phyloP scores from a whole-genome alignment of 2,888 invertebrate species.

The Apotomis capreana region DNA sequence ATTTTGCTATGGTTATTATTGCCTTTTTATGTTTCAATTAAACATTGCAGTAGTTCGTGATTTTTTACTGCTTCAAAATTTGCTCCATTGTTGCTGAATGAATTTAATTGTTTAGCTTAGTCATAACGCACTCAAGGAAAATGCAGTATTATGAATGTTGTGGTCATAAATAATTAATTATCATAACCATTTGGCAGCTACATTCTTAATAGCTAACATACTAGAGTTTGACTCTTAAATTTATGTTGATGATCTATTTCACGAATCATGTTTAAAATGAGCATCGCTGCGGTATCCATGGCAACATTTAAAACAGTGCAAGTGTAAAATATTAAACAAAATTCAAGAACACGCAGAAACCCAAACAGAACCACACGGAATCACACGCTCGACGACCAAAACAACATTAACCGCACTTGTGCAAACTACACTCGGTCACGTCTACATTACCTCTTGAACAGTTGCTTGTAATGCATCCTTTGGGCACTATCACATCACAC shows the following conservation, averaged over 20 bases:
- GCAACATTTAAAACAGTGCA: background rate
- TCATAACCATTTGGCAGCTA: background rate
- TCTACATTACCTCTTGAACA: slow-evolving; percentile 72
- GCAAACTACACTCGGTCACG: slow-evolving; percentile 35
- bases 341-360: background rate
- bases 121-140: background rate
- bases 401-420: slow-evolving; percentile 33
- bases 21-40: background rate
- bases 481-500: slow-evolving; percentile 58
- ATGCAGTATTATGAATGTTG: background rate
- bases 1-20: too few relatives aligned
- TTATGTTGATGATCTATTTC: too few relatives aligned
- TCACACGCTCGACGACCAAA: slow-evolving; percentile 24
- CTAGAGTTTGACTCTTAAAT: too few relatives aligned
- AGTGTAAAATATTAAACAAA: slow-evolving; percentile 5
- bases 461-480: slow-evolving; percentile 79
- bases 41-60: background rate
- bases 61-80: background rate
- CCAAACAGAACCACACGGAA: slow-evolving; percentile 5
- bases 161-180: background rate
- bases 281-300: too few relatives aligned
- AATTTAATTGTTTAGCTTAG: background rate
- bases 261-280: too few relatives aligned
- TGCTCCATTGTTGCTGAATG: background rate
- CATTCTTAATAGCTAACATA: too few relatives aligned